Base-by-base conservation (phyloP, 2,113 vertebrate genomes). In the Hoplias malabaricus region DNA sequence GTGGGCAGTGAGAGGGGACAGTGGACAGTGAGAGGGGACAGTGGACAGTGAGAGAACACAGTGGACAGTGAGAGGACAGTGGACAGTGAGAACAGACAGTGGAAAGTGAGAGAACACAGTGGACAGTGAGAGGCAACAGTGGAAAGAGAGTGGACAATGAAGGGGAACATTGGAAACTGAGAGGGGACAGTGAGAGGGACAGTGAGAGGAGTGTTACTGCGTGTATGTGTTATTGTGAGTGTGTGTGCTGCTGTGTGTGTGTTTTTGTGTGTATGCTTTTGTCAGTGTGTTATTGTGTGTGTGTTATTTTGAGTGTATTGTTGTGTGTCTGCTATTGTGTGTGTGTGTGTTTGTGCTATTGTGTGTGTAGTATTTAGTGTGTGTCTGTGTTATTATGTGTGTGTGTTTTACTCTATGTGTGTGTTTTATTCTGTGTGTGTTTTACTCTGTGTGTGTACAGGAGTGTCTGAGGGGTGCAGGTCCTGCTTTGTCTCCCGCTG, bases 401-500 rank as follows among this genome's bases (percentile, higher is more conserved):
- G 23, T 62, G 25, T 66, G 11, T 31, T n/a, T n/a, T n/a, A n/a
- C n/a, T n/a, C n/a, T n/a, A 5, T 38, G 66, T 62, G 54, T 53
- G 56, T 54, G 40, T 63, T n/a, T n/a, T n/a, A n/a, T n/a, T n/a
- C n/a, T n/a, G 42, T 57, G 43, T 59, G 59, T 72, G 42, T 69
- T n/a, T n/a, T n/a, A n/a, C n/a, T n/a, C n/a, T n/a, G 69, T 79
- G 36, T 70, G 21, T 65, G 3, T 59, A 29, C 21, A 83, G 81
- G 81, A 76, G 61, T 68, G 77, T 25, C 13, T 83, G 59, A 10
- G 16, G 9, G 42, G 2, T 16, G 91, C 89, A 1, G 78, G 70
- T 0, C 53, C 67, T 0, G 73, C 86, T 0, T 78, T 95, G 82
- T 66, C 29, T 0, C 80, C 82, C 0, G 88, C 90, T 0, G 85